Evolutionary conservation across 2,113 vertebrate species (phyloP), one percentile per base, ranked within the genome.

Genomic region (Pygoscelis antarcticus): DNA sequence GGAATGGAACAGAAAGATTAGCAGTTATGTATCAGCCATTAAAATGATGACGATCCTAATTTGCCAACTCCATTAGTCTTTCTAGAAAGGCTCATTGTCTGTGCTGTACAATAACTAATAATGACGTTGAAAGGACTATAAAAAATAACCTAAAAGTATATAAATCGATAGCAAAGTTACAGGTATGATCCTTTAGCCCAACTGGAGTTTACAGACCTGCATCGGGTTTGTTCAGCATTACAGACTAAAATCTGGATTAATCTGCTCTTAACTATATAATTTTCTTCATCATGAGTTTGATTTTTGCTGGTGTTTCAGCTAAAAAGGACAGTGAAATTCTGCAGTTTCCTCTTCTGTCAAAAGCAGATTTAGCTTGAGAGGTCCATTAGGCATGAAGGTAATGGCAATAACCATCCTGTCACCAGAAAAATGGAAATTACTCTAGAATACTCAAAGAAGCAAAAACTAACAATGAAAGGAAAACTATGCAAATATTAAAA

Each of bases 81-180:
- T 91, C 87, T 83, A 85, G 60, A 86, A 94, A 95, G 54, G 30
- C 89, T 93, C 93, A 89, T 65, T 85, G 79, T 72, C 87, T 94
- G 27, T 81, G 64, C 52, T 90, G 38, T 89, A 92, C 36, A 91
- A 60, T 75, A 94, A 87, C 61, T 88, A 95, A 66, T 57, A 93
- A 91, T 49, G 11, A 82, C 2, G 4, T 69, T 86, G 64, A 91
- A 87, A 86, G 14, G 36, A 86, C 71, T 86, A 74, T 46, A 83
- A 88, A 87, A 94, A 77, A 68, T 46, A 87, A 64, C 34, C 26
- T 44, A 14, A 30, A 88, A 84, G 21, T 93, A 88, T 46, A 84
- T 84, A 91, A 92, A 94, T 96, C 89, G 89, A 47, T 46, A 89
- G 17, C 30, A 71, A 92, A 91, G 52, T 60, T 80, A 66, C 54